Conservation (phyloP, 1,140 invertebrate species). For the Habropoda laboriosa region DNA sequence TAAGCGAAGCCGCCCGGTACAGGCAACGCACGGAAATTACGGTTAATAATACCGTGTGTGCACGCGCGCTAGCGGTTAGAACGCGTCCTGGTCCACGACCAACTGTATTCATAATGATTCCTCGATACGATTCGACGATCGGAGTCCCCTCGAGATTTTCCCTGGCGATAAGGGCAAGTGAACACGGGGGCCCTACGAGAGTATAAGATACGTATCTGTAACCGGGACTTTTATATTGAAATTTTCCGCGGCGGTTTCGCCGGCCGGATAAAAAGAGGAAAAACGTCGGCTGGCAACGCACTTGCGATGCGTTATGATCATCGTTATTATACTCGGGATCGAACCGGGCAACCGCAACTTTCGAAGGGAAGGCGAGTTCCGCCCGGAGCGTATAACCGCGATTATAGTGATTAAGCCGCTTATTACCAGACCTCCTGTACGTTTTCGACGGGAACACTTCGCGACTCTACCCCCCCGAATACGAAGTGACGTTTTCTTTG, state of each 20-base stretch:
- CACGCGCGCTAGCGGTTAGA: constrained; percentile 36
- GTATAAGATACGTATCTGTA: constrained; percentile 10
- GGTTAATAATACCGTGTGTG: constrained; percentile 62
- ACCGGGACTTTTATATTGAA: constrained; percentile 15
- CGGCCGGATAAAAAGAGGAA: too few relatives aligned
- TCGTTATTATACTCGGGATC: constrained; percentile 11
- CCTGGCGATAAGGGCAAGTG: not conserved
- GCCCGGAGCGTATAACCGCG: not conserved
- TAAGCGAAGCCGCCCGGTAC: constrained; percentile 59
- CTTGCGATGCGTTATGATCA: not conserved
- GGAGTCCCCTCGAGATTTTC: constrained; percentile 24
- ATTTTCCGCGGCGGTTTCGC: constrained; percentile 17
- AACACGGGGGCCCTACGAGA: not conserved
- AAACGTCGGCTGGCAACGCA: constrained; percentile 5
- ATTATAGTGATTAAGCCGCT: constrained; percentile 9
- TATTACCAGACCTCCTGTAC: not conserved
- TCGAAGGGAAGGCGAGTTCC: not conserved
- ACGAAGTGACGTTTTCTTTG: too few relatives aligned
- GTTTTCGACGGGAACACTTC: not conserved
- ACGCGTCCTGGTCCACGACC: not conserved
- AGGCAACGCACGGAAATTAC: constrained; percentile 59
- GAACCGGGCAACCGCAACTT: not conserved
- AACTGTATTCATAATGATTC: constrained; percentile 60
- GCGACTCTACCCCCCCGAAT: not conserved
- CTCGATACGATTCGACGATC: constrained; percentile 44